Evolutionary conservation across 2,888 invertebrate genomes (phyloP), one percentile per base, ranked within the genome.

Genomic region (Aphodius sticticus): DNA sequence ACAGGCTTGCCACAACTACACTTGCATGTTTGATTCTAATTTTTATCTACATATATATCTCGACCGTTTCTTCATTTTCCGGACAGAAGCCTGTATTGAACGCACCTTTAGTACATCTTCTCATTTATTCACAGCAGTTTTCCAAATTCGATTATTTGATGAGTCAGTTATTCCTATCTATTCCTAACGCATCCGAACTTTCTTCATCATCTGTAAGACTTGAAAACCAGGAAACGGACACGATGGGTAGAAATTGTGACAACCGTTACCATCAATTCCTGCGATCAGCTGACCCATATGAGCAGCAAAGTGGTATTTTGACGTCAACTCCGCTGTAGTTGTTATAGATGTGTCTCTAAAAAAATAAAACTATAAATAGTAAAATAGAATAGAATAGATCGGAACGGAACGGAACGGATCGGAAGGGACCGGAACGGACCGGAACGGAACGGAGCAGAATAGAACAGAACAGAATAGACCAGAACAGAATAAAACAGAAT

Each of bases 251-350:
- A 93, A 93, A 85, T 93, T 92, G 87, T 93, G 92, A 84, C 93
- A 93, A 78, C 93, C 93, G 84, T 92, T 92, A 83, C 93, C 93
- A 86, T 93, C 93, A 74, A 93, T 89, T 26, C 93, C 93, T 75
- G 92, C 90, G 81, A 93, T 92, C 82, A 93, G 88, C 87, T 93
- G 93, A 79, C 93, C 93, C 93, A 93, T 93, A 86, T 93, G 93
- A 26, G 93, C 93, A 9, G 93, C 93, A 86, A 92, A 93, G 86
- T 93, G 93, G 85, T 92, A 93, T 84, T 91, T 91, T 69, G 93
- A 93, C 0, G 93, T 91, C 80, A 93, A 90, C 88, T 93, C 93
- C 15, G 92, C 93, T 83, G 92, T 91, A 38, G 91, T 92, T 82
- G 91, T 91, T 83, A 93, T 90, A 79, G 92, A 92, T 37, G 93